phyloP scores from a whole-genome alignment of 2,113 vertebrate species.

The Corythornis madagascariensis region DNA sequence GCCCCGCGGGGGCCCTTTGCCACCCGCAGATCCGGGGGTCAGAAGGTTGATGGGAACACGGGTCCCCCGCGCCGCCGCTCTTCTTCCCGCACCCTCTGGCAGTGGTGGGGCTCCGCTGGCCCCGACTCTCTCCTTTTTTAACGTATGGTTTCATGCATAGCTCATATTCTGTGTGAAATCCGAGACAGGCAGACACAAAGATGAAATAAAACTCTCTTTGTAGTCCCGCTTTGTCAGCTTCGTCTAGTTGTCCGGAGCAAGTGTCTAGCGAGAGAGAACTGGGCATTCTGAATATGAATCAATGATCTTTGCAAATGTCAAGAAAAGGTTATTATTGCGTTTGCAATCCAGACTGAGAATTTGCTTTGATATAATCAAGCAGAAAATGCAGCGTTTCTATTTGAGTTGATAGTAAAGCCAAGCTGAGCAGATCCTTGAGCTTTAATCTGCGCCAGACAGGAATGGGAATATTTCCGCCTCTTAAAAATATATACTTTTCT shows the following conservation, averaged over 20 bases:
- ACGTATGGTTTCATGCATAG: not conserved
- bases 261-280: not conserved
- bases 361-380: not conserved
- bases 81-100: not conserved
- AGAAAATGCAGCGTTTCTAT: not conserved
- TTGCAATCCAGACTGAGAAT: not conserved
- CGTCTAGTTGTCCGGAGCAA: not conserved
- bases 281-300: not conserved
- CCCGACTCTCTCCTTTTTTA: not conserved
- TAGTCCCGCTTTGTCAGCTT: not conserved
- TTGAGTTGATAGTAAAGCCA: not conserved
- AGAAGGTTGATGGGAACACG: no score
- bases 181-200: not conserved
- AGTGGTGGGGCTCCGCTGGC: not conserved
- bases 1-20: not conserved
- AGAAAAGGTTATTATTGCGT: not conserved
- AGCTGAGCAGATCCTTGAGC: not conserved
- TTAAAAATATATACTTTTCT: not conserved
- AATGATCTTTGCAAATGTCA: not conserved
- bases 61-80: no score
- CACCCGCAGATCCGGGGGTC: rapidly evolving
- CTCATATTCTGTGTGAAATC: not conserved
- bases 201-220: not conserved
- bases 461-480: not conserved
- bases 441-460: not conserved